Base-by-base conservation (phyloP, 2,797 vertebrate genomes). In the Alosa sapidissima region DNA sequence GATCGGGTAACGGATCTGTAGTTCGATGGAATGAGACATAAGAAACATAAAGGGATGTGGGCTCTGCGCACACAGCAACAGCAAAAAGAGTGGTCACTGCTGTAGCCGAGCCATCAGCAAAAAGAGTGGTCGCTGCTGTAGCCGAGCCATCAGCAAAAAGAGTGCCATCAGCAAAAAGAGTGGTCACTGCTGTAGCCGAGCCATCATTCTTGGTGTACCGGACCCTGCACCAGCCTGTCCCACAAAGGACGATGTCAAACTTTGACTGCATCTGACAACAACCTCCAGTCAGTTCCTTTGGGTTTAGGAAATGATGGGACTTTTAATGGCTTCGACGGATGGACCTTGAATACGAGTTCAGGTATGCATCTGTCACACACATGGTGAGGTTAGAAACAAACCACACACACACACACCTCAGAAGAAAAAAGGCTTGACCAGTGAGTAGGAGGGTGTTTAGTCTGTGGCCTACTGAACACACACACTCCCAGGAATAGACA, bases 371-470 rank as follows among this genome's bases (percentile, higher is more conserved):
- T 75, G 68, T 75, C 36, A 75, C 68, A 75, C 68, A 75, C 14
- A 45, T 41, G 28, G 36, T 75, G 6, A 45, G 33, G 33, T 45
- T 10, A 33, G 41, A 41, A 41, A 41, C 84, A 72, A 82, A 87
- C 54, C 54, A 33, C 47, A 81, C 82, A 65, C 86, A 86, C 75
- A 52, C 85, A 86, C 83, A 3, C 51, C 65, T 72, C 65, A 84
- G 78, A 48, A 60, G 82, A 90, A 84, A 85, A 82, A 85, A 84
- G 52, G 49, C 68, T 85, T 82, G 62, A 82, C 19, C 47, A 49
- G 41, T 83, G 21, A 60, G 81, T 84, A 72, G 14, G 52, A 81
- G 86, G 48, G 62, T 93, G 93, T 95, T 95, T 94, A 95, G 94
- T 95, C 95, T 95, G 86, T 75, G 68, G 36, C 14, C 36, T 45